Base-by-base conservation (phyloP, 1,140 invertebrate species). In the Chrysomallon squamiferum region DNA sequence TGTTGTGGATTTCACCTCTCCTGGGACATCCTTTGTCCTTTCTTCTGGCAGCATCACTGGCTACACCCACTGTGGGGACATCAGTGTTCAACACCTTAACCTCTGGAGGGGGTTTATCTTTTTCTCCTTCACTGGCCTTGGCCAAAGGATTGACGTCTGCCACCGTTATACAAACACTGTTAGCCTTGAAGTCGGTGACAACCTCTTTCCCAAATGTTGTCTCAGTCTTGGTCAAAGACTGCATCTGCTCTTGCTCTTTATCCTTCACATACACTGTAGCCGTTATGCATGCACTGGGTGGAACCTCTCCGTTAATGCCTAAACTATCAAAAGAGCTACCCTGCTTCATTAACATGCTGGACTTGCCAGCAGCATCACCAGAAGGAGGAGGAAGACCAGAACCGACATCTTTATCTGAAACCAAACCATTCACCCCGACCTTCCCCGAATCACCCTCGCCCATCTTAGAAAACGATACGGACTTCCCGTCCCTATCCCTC, bases 231-330 rank as follows among this genome's bases (percentile, higher is more conserved):
- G 5, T 38, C 35, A 38, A 15, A 5, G 35, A 38, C 35, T 38
- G 35, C 35, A 38, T 38, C 5, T 38, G 35, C 15, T 38, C 35
- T 38, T 38, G 35, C 35, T 54, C 29, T 4, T 33, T 29, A 29
- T 52, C 60, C 45, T 22, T 45, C 22, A 20, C 62, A 33, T 63
- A 60, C 25, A 71, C 62, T 33, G 61, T 71, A 15, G 62, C 69
- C 30, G 62, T 65, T 15, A 71, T 67, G 50, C 62, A 61, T 32
- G 60, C 54, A 18, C 69, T 66, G 7, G 61, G 62, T n/a, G 59
- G 59, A 13, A 71, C 49, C 18, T 71, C 69, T 32, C 62, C 69
- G 9, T 66, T 70, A 11, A 70, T 38, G 35, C 35, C 35, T 38
- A 38, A 7, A 38, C 35, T 38, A 38, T 38, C 35, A 38, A 38